Evolutionary conservation across 2,797 vertebrate species (phyloP).

Genomic region (Taenioides sp.): DNA sequence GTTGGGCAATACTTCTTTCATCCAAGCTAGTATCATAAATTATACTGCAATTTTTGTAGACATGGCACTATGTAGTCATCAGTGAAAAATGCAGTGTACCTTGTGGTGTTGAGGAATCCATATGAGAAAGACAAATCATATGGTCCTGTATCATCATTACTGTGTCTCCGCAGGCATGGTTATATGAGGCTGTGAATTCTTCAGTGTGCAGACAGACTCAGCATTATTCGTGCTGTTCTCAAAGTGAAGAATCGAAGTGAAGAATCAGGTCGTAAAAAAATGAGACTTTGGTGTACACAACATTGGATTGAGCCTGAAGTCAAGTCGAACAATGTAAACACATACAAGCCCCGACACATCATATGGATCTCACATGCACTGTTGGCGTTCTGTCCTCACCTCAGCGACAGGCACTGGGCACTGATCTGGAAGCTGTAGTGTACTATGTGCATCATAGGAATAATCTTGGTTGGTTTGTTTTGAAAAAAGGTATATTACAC

Average conservation of each 20-base stretch:
- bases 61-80: slow-evolving; percentile 30
- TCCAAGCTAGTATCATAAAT: neutral
- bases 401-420: neutral
- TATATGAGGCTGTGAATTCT: slow-evolving; percentile 20
- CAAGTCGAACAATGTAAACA: slow-evolving; percentile 7
- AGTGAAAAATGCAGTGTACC: slow-evolving; percentile 30
- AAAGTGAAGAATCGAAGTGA: no score
- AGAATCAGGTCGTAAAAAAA: slow-evolving; percentile 24
- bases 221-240: slow-evolving; percentile 29
- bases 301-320: slow-evolving; percentile 8
- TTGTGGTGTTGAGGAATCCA: slow-evolving; percentile 22
- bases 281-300: slow-evolving; percentile 2
- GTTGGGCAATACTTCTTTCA: neutral
- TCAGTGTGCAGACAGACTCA: slow-evolving; percentile 17
- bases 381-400: slow-evolving; percentile 10
- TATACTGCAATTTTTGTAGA: neutral
- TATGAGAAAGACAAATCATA: slow-evolving; percentile 25
- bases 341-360: slow-evolving; percentile 20
- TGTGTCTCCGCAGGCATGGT: slow-evolving; percentile 27
- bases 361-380: slow-evolving; percentile 13
- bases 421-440: neutral
- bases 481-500: no score
- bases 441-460: slow-evolving; percentile 14
- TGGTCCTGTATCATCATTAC: slow-evolving; percentile 35
- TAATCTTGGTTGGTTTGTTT: neutral